Conservation (phyloP, 2,113 vertebrate genomes). For the Cheirogaleus medius region DNA sequence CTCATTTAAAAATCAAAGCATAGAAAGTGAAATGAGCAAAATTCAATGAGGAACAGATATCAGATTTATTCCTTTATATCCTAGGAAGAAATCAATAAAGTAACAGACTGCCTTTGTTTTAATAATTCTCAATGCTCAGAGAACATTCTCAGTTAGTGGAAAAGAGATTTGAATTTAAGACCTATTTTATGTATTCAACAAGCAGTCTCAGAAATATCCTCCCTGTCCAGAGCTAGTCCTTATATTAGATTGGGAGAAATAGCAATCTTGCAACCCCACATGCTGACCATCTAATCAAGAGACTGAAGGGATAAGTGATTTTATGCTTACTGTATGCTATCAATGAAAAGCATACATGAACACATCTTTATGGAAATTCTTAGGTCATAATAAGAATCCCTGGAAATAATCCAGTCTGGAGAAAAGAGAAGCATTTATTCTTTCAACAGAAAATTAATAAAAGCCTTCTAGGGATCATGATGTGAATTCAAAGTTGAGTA, state of each 20-base stretch:
- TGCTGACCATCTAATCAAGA: background rate
- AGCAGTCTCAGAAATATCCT: background rate
- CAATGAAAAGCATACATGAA: background rate
- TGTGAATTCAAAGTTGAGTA: conserved; percentile 40
- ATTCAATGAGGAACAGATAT: background rate
- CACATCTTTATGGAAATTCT: background rate
- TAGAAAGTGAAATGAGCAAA: background rate
- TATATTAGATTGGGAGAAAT: background rate
- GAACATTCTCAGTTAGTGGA: background rate
- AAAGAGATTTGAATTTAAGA: background rate
- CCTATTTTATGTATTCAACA: background rate
- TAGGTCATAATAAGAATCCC: conserved; percentile 23
- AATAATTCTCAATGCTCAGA: background rate
- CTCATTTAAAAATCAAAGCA: conserved; percentile 40
- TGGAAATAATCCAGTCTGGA: background rate
- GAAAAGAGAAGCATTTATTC: background rate
- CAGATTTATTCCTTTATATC: background rate
- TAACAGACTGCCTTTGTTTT: background rate
- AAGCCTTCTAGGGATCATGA: background rate
- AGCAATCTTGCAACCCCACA: background rate
- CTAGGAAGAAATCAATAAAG: conserved; percentile 20
- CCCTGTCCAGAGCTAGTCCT: background rate
- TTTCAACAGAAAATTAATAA: background rate
- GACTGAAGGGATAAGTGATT: background rate
- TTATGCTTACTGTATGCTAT: background rate